Evolutionary conservation across 2,113 vertebrate genomes (phyloP).

Genomic region (Tragelaphus strepsiceros): DNA sequence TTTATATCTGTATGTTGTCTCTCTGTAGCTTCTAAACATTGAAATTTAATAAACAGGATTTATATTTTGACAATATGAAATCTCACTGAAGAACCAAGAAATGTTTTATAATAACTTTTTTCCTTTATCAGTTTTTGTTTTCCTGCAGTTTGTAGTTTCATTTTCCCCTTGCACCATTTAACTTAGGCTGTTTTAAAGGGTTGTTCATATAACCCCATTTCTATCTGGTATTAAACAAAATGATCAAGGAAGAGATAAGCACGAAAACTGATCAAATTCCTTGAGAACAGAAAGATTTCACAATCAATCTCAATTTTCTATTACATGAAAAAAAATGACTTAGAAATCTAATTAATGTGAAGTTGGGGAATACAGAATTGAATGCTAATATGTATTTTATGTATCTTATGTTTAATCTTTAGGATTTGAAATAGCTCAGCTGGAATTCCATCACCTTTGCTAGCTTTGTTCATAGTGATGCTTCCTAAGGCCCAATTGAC

Average conservation of each 20-base stretch:
- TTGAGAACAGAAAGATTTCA: not conserved
- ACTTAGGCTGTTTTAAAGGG: not conserved
- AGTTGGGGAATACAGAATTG: not conserved
- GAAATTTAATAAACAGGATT: not conserved
- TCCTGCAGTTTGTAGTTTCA: not conserved
- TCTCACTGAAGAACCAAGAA: not conserved
- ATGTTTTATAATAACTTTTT: not conserved
- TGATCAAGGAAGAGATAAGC: not conserved
- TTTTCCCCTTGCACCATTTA: not conserved
- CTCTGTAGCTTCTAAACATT: not conserved
- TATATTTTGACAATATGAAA: not conserved
- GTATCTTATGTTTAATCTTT: not conserved
- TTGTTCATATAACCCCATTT: not conserved
- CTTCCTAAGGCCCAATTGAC: not conserved
- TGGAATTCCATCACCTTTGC: not conserved
- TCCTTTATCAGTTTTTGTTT: not conserved
- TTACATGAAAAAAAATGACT: not conserved
- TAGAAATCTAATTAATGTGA: not conserved
- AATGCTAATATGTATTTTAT: not conserved
- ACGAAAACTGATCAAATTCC: not conserved
- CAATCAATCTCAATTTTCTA: not conserved
- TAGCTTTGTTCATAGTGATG: not conserved
- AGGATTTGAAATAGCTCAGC: not conserved
- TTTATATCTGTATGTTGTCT: not conserved
- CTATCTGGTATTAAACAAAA: not conserved